phyloP scores from a whole-genome alignment of 2,888 invertebrate genomes.

The Cylloceria caligata region DNA sequence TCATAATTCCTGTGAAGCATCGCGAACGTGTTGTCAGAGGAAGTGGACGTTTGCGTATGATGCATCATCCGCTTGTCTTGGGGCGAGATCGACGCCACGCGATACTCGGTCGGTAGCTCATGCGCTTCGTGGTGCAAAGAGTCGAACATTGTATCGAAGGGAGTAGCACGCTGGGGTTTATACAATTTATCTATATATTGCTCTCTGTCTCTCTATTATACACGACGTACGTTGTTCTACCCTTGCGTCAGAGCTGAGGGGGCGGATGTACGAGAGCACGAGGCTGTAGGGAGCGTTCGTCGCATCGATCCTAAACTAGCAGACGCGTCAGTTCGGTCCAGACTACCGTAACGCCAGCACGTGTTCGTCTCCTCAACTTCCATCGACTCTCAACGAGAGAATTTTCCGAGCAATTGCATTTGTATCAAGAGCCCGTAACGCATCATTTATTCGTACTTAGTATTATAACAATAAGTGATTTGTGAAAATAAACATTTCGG shows the following conservation, averaged over 20 bases:
- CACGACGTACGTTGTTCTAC: conserved; percentile 49
- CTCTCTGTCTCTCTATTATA: background rate
- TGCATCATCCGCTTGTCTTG: conserved; percentile 50
- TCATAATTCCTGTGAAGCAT: conserved; percentile 22
- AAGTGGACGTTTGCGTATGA: conserved; percentile 55
- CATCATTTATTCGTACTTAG: background rate
- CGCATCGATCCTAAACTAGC: conserved; percentile 79
- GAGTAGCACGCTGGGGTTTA: background rate
- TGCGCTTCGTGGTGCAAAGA: background rate
- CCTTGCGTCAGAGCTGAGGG: conserved; percentile 54
- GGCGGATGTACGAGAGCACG: conserved; percentile 51
- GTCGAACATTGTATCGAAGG: conserved; percentile 23
- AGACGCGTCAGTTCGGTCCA: conserved; percentile 83
- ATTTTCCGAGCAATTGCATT: background rate
- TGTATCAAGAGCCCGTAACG: background rate
- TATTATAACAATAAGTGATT: background rate
- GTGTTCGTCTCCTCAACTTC: conserved; percentile 43
- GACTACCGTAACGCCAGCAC: conserved; percentile 67
- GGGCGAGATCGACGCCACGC: conserved; percentile 1
- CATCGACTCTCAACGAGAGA: background rate
- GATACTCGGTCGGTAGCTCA: conserved; percentile 28
- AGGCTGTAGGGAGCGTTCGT: conserved; percentile 68
- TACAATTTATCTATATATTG: background rate
- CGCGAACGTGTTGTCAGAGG: background rate
- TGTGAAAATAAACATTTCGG: background rate